A percentile compares a stretch with the other conserved stretches of the same genome.
phyloP scores from a whole-genome alignment of 1,140 invertebrate species.

The Zaprionus vittiger region DNA sequence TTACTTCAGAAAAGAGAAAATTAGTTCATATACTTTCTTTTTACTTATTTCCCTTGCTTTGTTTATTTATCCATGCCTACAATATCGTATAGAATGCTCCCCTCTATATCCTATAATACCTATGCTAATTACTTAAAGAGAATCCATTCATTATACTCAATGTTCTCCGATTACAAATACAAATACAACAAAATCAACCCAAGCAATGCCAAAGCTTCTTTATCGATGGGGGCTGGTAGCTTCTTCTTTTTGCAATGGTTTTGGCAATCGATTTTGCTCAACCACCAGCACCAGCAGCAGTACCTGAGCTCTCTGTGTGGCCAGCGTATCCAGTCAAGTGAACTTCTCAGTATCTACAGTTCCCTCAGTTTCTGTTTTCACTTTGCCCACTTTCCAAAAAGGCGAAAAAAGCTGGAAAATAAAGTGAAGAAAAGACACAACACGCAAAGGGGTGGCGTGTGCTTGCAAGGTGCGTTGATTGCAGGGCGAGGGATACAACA shows the following conservation, averaged over 20 bases:
- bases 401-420: slow-evolving; percentile 7
- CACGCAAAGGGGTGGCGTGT: slow-evolving; percentile 48
- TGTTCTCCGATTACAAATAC: neutral
- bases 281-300: slow-evolving; percentile 6
- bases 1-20: too few species aligned
- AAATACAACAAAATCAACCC: neutral
- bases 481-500: neutral
- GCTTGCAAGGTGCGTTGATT: slow-evolving; percentile 28
- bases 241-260: slow-evolving; percentile 35
- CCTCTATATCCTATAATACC: neutral
- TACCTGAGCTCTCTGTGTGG: neutral
- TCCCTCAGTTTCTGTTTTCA: neutral
- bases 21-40: neutral
- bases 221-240: neutral
- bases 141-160: neutral
- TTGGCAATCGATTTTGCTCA: slow-evolving; percentile 63
- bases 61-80: neutral
- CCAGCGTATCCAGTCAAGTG: slow-evolving; percentile 16
- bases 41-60: neutral
- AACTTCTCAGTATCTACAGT: slow-evolving; percentile 14
- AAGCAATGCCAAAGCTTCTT: slow-evolving; percentile 24
- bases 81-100: neutral
- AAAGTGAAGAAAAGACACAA: slow-evolving; percentile 41
- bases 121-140: neutral
- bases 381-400: slow-evolving; percentile 11